Base-by-base conservation (phyloP, 2,113 vertebrate genomes). In the Eulemur macaco region DNA sequence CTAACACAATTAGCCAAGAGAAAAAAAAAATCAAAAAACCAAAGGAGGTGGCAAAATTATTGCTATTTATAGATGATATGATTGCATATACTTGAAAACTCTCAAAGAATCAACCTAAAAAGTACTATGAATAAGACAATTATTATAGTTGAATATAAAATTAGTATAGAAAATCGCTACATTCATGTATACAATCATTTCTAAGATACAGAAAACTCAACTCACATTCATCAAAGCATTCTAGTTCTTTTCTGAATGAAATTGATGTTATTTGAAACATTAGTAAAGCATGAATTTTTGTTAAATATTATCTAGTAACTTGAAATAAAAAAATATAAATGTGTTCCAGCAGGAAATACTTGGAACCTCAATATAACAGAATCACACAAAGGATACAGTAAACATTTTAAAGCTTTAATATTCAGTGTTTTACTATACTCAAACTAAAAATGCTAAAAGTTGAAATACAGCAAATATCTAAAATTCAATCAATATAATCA, bases 191-290 rank as follows among this genome's bases (percentile, higher is more conserved):
- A 77, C 1, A 77, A 92, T 85, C 58, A 69, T 12, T 60, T 87
- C 63, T 39, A 69, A 86, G 42, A 86, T 69, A 86, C 29, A 56
- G 66, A 87, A 86, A 86, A 60, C 12, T 71, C 69, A 78, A 86
- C 6, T 71, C 47, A 66, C 39, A 80, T 58, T 80, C 11, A 87
- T 60, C 23, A 6, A 78, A 86, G 14, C 12, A 69, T 71, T 77
- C 34, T 25, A 77, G 80, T 39, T 86, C 81, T 50, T 95, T 77
- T 85, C 80, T 91, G 63, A 85, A 77, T 85, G 80, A 91, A 90
- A 23, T 8, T 85, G 42, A 77, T 85, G 39, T 8, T 58, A 76
- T 58, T 56, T 77, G 77, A 56, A 85, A 69, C 27, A 64, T 66
- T 2, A 77, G 47, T 66, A 71, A 6, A 50, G 39, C 14, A 85